Base-by-base conservation (phyloP, 2,797 vertebrate species). In the Lagodon rhomboides region DNA sequence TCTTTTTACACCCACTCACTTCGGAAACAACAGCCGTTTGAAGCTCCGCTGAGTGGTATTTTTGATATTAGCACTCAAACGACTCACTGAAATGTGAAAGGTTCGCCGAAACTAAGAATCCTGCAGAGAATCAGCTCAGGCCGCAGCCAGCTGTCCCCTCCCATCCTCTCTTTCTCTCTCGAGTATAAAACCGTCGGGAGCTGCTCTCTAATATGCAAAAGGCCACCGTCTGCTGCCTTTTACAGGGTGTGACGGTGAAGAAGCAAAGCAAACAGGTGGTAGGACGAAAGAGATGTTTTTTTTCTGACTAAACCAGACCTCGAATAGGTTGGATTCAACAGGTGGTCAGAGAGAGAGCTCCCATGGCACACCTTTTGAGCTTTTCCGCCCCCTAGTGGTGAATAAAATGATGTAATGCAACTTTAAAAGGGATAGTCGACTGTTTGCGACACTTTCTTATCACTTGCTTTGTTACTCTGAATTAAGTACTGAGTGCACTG, bases 91-190 rank as follows among this genome's bases (percentile, higher is more conserved):
- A 30, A 69, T 49, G 38, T 49, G 22, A 71, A 67, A 54, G 27
- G 16, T 43, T 55, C 56, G 30, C 43, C 38, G 62, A 20, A 67
- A 27, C 11, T 10, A 17, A 27, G n/a, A 80, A 59, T 59, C 38
- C 50, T 59, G 7, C 6, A 58, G 62, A 67, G 70, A 25, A 23
- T 30, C 59, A 27, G n/a, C 59, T 53, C 30, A 3, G 43, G 49
- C 27, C 46, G 46, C 54, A 53, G 12, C 30, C 60, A 16, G 53
- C 4, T 22, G 38, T 49, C 23, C 22, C 20, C 23, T 20, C 3
- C 50, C 61, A 22, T 44, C 18, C n/a, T n/a, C n/a, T n/a, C n/a
- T 12, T 4, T 12, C n/a, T 68, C 8, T 0, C 17, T 18, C 27
- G 30, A 25, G 38, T 27, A 25, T 12, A n/a, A 58, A 56, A 41